Conservation (phyloP, 2,113 vertebrate genomes). For the Mola mola region DNA sequence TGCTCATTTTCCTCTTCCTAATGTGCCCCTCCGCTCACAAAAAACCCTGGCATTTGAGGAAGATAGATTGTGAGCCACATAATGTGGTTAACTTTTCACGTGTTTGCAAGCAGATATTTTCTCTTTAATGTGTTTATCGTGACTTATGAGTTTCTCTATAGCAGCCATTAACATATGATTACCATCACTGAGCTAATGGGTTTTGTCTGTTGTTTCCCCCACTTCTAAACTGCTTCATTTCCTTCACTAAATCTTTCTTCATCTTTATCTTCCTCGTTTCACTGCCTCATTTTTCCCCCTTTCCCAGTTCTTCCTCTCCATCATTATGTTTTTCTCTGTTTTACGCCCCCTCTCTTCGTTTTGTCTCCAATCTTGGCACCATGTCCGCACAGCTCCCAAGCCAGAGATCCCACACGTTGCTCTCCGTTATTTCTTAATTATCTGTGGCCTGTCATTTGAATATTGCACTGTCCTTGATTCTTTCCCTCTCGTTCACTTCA, state of each 20-base stretch:
- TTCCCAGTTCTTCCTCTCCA: constrained; percentile 8
- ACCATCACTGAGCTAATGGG: constrained; percentile 69
- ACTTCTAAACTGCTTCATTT: constrained; percentile 36
- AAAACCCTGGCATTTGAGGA: constrained; percentile 36
- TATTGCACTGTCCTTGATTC: constrained; percentile 35
- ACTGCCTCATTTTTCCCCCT: background rate
- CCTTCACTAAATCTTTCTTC: constrained; percentile 28
- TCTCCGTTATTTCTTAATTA: constrained; percentile 69
- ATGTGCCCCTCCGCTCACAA: constrained; percentile 41
- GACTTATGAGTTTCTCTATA: constrained; percentile 67
- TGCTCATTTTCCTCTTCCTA: constrained; percentile 40
- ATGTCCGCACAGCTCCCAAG: constrained; percentile 42
- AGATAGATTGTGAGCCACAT: constrained; percentile 63
- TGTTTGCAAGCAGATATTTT: constrained; percentile 69
- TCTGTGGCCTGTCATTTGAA: constrained; percentile 55
- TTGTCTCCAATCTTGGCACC: constrained; percentile 34
- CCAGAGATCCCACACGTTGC: constrained; percentile 43
- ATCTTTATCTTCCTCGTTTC: constrained; percentile 31
- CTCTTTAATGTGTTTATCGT: constrained; percentile 73
- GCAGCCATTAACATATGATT: constrained; percentile 73
- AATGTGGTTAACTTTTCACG: constrained; percentile 66
- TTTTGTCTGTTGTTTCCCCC: constrained; percentile 56
- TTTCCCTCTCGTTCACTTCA: constrained; percentile 34
- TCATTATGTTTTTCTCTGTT: constrained; percentile 8
- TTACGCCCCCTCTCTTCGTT: constrained; percentile 17